Evolutionary conservation across 1,140 invertebrate genomes (phyloP).

Genomic region (Drosophila simulans): DNA sequence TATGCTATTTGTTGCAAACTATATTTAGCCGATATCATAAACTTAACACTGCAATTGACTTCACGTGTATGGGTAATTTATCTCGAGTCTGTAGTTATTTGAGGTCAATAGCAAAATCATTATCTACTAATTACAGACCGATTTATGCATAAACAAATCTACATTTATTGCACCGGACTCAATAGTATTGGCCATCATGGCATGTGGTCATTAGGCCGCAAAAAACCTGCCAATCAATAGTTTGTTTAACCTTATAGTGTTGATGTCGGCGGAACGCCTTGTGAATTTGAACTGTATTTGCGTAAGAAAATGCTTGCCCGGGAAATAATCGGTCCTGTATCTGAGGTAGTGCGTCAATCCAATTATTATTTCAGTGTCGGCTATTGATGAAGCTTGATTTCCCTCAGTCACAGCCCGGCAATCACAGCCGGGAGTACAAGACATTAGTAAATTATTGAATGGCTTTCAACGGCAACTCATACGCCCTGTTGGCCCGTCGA

Average conservation of each 20-base stretch:
- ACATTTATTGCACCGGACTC: slow-evolving; percentile 44
- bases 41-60: slow-evolving; percentile 19
- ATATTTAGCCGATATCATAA: slow-evolving; percentile 18
- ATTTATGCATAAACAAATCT: slow-evolving; percentile 45
- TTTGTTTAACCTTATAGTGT: slow-evolving; percentile 26
- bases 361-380: slow-evolving; percentile 59
- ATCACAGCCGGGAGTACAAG: slow-evolving; percentile 3
- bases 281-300: slow-evolving; percentile 54
- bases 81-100: slow-evolving; percentile 39
- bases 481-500: slow-evolving; percentile 50
- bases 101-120: slow-evolving; percentile 71
- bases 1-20: slow-evolving; percentile 54
- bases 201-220: slow-evolving; percentile 49
- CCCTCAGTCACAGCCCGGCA: not conserved
- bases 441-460: slow-evolving; percentile 69
- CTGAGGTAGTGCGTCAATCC: slow-evolving; percentile 21
- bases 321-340: slow-evolving; percentile 38
- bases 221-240: slow-evolving; percentile 58
- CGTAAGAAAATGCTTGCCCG: slow-evolving; percentile 51
- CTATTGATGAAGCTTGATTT: slow-evolving; percentile 41
- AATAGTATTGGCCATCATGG: slow-evolving; percentile 35
- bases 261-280: slow-evolving; percentile 48
- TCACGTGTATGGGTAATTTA: slow-evolving; percentile 12
- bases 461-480: slow-evolving; percentile 51
- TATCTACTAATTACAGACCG: slow-evolving; percentile 63